Percentiles rank a stretch among this genome's conserved stretches.
Conservation (phyloP, 2,113 vertebrate species). For the Mirza zaza region DNA sequence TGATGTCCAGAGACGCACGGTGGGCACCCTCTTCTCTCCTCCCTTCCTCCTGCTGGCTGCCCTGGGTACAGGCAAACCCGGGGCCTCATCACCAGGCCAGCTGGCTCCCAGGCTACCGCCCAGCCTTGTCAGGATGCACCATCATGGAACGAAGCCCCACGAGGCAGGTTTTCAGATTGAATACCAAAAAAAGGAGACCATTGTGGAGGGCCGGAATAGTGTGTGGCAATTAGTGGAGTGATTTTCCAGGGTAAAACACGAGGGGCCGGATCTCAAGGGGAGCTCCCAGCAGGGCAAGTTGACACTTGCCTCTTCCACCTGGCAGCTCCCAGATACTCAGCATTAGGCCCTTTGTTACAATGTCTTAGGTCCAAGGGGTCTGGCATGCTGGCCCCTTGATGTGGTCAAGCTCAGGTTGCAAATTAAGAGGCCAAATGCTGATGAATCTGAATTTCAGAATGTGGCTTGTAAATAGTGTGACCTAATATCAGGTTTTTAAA, state of each 20-base stretch:
- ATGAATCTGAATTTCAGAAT: neutral
- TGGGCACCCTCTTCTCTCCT: neutral
- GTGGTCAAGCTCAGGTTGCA: neutral
- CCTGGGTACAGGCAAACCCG: neutral
- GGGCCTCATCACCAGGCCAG: neutral
- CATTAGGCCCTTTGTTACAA: neutral
- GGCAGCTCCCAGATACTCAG: neutral
- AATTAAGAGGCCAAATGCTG: neutral
- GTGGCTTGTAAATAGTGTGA: neutral
- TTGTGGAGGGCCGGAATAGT: neutral
- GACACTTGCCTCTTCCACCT: neutral
- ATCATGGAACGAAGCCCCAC: neutral
- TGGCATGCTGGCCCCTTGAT: neutral
- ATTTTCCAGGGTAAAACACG: neutral
- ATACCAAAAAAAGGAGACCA: neutral
- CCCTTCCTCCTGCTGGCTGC: neutral
- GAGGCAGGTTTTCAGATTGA: neutral
- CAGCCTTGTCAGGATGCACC: constrained; percentile 41
- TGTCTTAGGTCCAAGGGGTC: neutral
- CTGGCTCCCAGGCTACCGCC: neutral
- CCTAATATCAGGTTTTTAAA: neutral
- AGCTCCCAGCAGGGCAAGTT: neutral
- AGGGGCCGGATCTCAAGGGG: neutral
- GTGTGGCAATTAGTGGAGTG: neutral
- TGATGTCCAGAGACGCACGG: neutral